A percentile compares a stretch with the other conserved stretches of the same genome.
phyloP scores from a whole-genome alignment of 2,113 vertebrate genomes.

The Alaudala cheleensis region DNA sequence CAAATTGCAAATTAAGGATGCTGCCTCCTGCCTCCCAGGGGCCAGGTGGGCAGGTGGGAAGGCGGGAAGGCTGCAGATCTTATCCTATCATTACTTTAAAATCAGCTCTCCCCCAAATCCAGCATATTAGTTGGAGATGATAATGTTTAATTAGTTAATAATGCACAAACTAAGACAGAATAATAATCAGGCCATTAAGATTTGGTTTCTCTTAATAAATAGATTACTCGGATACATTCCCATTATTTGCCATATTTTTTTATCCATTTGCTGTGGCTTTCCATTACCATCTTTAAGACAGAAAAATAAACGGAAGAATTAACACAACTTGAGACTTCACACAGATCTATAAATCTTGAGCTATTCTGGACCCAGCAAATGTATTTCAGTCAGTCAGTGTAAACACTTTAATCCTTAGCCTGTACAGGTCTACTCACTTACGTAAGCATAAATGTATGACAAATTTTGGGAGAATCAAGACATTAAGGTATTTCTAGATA shows the following conservation, averaged over 20 bases:
- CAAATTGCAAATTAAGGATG: neutral
- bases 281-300: neutral
- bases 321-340: neutral
- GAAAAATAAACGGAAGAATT: neutral
- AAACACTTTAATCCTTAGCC: neutral
- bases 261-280: neutral
- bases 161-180: accelerated
- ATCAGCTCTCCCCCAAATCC: neutral
- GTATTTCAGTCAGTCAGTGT: neutral
- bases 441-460: neutral
- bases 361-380: neutral
- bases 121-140: neutral
- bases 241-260: neutral
- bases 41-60: neutral
- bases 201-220: neutral
- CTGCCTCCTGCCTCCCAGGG: neutral
- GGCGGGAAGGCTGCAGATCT: neutral
- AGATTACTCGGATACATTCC: neutral
- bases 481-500: neutral
- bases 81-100: neutral
- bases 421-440: neutral
- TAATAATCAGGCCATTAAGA: neutral
- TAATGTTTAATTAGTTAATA: neutral
- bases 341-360: neutral
- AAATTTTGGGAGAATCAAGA: neutral